Conservation (phyloP, 2,888 invertebrate species). For the Drosophila leonis region DNA sequence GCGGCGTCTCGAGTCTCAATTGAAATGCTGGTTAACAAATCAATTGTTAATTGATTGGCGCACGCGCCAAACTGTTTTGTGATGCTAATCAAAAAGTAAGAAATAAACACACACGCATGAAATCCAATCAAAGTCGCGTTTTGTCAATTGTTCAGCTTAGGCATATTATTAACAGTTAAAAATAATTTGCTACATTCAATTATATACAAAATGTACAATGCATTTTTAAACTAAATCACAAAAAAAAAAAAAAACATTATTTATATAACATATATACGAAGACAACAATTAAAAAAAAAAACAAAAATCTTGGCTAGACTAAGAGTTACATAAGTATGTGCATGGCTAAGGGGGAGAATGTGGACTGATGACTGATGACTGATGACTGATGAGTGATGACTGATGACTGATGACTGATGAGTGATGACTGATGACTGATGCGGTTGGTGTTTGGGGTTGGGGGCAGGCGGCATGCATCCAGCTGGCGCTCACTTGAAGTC, state of each 20-base stretch:
- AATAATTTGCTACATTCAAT: conserved; percentile 63
- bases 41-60: conserved; percentile 38
- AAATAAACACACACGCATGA: not conserved
- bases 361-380: not conserved
- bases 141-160: conserved; percentile 48
- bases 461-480: conserved; percentile 5
- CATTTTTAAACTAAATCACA: conserved; percentile 19
- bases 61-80: conserved; percentile 17
- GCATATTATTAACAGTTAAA: conserved; percentile 64
- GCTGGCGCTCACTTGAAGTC: conserved; percentile 35
- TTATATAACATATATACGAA: conserved; percentile 15
- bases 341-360: conserved; percentile 10
- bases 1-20: conserved; percentile 25
- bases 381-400: not conserved
- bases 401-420: not conserved
- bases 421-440: not conserved
- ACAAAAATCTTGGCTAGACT: conserved; percentile 51
- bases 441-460: not conserved
- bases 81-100: not conserved
- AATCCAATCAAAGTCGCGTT: conserved; percentile 11
- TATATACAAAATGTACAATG: conserved; percentile 70
- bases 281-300: conserved; percentile 42
- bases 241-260: not conserved
- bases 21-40: conserved; percentile 28
- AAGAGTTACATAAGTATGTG: conserved; percentile 23